phyloP scores from a whole-genome alignment of 2,797 vertebrate genomes.

The Ataeniobius toweri region DNA sequence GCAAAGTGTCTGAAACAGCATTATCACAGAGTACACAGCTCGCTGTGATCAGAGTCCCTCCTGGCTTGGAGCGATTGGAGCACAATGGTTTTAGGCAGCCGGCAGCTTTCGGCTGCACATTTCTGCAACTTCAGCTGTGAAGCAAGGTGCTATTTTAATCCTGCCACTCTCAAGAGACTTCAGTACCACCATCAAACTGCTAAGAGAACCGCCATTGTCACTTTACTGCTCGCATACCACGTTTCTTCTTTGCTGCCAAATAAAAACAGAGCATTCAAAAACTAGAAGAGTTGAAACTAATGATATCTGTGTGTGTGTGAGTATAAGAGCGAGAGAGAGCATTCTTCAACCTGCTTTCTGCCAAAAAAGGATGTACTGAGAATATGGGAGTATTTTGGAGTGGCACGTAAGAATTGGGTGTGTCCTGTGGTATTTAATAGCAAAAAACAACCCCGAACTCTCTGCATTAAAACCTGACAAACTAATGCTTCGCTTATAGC shows the following conservation, averaged over 20 bases:
- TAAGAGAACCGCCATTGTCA: conserved; percentile 24
- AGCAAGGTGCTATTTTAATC: conserved; percentile 33
- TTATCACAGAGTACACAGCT: conserved; percentile 71
- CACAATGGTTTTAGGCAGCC: conserved; percentile 51
- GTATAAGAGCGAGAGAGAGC: too few relatives aligned
- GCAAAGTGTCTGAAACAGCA: conserved; percentile 58
- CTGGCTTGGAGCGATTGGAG: conserved; percentile 52
- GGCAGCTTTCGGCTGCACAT: conserved; percentile 41
- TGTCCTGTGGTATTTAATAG: conserved; percentile 51
- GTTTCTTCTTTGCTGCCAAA: conserved; percentile 22
- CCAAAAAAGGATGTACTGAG: conserved; percentile 55
- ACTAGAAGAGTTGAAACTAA: conserved; percentile 13
- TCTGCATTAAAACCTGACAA: conserved; percentile 36
- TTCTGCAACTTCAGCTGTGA: conserved; percentile 42
- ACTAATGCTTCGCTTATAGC: conserved; percentile 28
- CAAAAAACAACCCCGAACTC: conserved; percentile 47
- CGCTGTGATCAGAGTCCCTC: conserved; percentile 70
- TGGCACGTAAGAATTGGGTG: conserved; percentile 41
- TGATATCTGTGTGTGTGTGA: conserved; percentile 8
- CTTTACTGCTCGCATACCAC: conserved; percentile 26
- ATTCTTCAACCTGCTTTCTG: conserved; percentile 24
- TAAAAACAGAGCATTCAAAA: conserved; percentile 32
- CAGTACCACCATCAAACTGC: conserved; percentile 25
- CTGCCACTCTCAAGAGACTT: conserved; percentile 37
- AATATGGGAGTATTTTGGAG: conserved; percentile 42